These are phyloP conservation scores for Rhogogaster chlorosoma DNA, from an alignment of 2,888 invertebrate genomes.

Conservation along the genomic window DNA sequence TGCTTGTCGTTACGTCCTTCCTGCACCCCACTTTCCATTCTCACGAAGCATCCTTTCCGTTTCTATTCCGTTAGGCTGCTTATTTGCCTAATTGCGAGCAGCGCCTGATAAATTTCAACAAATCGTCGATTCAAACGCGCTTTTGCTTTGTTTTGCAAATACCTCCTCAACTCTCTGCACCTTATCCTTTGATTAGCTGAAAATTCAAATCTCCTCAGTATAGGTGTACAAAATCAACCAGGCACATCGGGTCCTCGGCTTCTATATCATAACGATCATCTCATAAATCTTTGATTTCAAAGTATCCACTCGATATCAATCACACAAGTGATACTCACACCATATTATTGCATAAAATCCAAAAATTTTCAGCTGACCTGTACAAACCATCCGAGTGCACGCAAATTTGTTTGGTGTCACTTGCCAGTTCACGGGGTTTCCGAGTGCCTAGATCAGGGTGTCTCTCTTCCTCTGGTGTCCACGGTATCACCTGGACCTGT, in stretches of 20 bases:
- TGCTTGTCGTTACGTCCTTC: conserved; percentile 75
- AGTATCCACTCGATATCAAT: not conserved
- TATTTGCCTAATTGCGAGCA: conserved; percentile 76
- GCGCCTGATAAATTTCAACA: conserved; percentile 73
- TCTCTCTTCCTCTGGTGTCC: conserved; percentile 13
- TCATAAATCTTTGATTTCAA: not conserved
- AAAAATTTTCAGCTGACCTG: conserved; percentile 39
- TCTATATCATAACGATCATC: not conserved
- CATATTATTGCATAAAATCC: not conserved
- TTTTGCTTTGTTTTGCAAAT: conserved; percentile 66
- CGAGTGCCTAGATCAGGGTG: conserved; percentile 55
- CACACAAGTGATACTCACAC: too few species aligned
- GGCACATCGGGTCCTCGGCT: not conserved
- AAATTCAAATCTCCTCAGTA: conserved; percentile 26
- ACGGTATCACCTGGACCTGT: not conserved
- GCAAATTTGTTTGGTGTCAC: conserved; percentile 76
- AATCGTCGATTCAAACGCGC: conserved; percentile 64
- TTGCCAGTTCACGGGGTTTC: conserved; percentile 68
- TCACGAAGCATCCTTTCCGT: conserved; percentile 50
- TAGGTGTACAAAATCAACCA: not conserved
- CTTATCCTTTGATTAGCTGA: conserved; percentile 42
- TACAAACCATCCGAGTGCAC: conserved; percentile 57
- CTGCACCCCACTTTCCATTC: conserved; percentile 71
- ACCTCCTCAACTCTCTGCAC: conserved; percentile 15
- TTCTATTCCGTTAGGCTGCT: conserved; percentile 72